Conservation (phyloP, 2,888 invertebrate genomes). For the Labia minor region DNA sequence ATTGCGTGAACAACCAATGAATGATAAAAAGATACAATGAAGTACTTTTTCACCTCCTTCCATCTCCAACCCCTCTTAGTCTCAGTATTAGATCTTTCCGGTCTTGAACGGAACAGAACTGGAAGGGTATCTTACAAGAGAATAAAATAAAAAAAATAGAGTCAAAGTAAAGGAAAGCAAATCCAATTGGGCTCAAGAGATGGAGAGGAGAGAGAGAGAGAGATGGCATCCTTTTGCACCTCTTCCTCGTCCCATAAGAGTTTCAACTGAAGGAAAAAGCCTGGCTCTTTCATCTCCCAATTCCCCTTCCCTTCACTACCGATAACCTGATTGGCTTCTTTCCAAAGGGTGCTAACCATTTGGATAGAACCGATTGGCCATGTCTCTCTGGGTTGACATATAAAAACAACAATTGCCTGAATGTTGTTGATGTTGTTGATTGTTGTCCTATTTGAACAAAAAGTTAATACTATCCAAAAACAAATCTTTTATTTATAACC, state of each 20-base stretch:
- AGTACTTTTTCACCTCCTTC: not conserved
- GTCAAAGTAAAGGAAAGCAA: not conserved
- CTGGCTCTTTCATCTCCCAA: too few relatives aligned
- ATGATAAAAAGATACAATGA: too few relatives aligned
- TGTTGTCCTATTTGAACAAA: not conserved
- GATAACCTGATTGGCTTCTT: constrained; percentile 4
- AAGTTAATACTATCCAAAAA: not conserved
- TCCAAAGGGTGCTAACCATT: constrained; percentile 8
- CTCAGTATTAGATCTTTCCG: not conserved
- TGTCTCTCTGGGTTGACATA: not conserved
- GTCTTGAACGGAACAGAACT: not conserved
- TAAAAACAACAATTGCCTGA: not conserved
- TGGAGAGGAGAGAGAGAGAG: not conserved
- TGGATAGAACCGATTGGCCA: constrained; percentile 8
- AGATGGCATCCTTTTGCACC: not conserved
- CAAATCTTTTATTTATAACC: too few relatives aligned
- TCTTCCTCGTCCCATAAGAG: not conserved
- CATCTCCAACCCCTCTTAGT: too few relatives aligned
- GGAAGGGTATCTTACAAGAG: not conserved
- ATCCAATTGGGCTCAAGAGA: not conserved
- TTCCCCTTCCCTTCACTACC: too few relatives aligned
- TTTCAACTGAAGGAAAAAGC: not conserved
- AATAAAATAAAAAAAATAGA: not conserved
- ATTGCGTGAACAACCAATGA: too few relatives aligned
- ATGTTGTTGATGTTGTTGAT: not conserved